phyloP scores from a whole-genome alignment of 2,113 vertebrate species.

The Eulemur macaco region DNA sequence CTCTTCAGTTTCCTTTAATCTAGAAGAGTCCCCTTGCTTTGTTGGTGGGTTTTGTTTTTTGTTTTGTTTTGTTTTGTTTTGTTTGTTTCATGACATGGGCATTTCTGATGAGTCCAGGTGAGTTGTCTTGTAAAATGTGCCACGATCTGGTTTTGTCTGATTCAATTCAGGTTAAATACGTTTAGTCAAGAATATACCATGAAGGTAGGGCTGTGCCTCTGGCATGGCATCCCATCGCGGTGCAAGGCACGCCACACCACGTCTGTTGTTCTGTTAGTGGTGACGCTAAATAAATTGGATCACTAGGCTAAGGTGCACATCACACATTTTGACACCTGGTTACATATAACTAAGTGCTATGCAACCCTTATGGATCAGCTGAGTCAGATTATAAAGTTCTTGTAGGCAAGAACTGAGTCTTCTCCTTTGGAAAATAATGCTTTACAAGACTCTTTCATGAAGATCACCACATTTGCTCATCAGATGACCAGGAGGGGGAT shows the following conservation, averaged over 20 bases:
- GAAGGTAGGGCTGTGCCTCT: background rate
- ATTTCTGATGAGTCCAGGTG: background rate
- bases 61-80: background rate
- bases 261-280: background rate
- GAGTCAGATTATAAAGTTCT: background rate
- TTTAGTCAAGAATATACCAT: background rate
- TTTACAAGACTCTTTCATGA: background rate
- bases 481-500: background rate
- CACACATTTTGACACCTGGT: background rate
- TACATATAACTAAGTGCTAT: background rate
- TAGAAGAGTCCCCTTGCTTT: background rate
- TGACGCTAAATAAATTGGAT: background rate
- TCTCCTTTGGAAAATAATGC: background rate
- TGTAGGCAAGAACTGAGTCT: background rate
- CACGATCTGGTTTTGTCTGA: background rate
- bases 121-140: background rate
- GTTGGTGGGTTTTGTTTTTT: background rate
- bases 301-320: background rate
- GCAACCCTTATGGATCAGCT: background rate
- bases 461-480: background rate
- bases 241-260: accelerated
- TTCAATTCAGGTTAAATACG: background rate
- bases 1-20: background rate
- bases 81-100: background rate
- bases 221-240: accelerated